Conservation (phyloP, 2,888 invertebrate genomes). For the Salpingus planirostris region DNA sequence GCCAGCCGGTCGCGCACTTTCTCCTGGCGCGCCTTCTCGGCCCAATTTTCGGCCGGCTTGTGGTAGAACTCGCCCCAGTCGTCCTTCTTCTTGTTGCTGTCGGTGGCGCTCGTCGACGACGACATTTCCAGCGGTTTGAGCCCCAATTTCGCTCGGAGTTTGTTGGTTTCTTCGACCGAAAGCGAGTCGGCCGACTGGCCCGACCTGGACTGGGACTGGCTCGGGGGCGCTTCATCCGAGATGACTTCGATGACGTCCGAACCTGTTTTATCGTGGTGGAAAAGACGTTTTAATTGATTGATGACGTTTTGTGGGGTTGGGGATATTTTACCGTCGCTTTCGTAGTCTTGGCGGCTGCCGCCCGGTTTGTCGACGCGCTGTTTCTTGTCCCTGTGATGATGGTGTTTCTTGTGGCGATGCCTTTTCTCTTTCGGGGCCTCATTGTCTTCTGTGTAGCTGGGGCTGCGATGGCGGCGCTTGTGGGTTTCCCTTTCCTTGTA, state of each 20-base stretch:
- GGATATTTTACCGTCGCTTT: slow-evolving; percentile 49
- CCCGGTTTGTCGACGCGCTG: slow-evolving; percentile 34
- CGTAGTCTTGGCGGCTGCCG: slow-evolving; percentile 28
- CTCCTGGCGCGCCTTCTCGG: slow-evolving; percentile 65
- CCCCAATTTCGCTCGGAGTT: slow-evolving; percentile 84
- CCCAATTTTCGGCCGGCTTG: slow-evolving; percentile 70
- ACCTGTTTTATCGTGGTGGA: no score
- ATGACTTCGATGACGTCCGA: slow-evolving; percentile 36
- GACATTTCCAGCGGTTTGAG: slow-evolving; percentile 80
- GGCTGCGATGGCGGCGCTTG: slow-evolving; percentile 58
- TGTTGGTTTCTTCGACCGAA: slow-evolving; percentile 80
- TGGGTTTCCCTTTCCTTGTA: slow-evolving; percentile 55
- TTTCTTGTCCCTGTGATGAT: slow-evolving; percentile 40
- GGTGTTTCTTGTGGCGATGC: slow-evolving; percentile 46
- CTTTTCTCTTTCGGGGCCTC: slow-evolving; percentile 46
- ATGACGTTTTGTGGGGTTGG: no score
- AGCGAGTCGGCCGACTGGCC: slow-evolving; percentile 48
- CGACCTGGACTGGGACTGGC: slow-evolving; percentile 36
- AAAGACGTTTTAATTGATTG: slow-evolving; percentile 4
- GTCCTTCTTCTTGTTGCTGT: slow-evolving; percentile 45
- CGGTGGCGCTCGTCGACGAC: slow-evolving; percentile 37
- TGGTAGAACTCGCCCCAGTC: slow-evolving; percentile 76
- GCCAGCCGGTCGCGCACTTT: slow-evolving; percentile 73
- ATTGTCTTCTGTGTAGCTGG: slow-evolving; percentile 45
- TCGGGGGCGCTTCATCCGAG: slow-evolving; percentile 32